Conservation (phyloP, 2,888 invertebrate genomes). For the Nemurella pictetii region DNA sequence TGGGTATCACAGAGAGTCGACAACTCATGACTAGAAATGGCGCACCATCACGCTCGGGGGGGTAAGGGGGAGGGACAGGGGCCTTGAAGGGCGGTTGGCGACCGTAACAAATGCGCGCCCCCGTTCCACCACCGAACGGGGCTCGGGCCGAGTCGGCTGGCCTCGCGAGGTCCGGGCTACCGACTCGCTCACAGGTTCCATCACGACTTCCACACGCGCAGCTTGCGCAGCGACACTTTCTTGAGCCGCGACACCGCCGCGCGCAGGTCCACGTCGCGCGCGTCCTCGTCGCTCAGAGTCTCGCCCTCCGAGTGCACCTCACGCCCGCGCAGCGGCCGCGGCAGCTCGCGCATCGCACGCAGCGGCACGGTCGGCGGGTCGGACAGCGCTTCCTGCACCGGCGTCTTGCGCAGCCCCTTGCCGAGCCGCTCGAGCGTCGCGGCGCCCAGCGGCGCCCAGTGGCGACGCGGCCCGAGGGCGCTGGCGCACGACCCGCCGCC, state of each 20-base stretch:
- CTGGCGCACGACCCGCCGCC: background rate
- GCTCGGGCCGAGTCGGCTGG: background rate
- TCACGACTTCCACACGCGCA: conserved; percentile 79
- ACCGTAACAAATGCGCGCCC: background rate
- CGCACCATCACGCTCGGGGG: background rate
- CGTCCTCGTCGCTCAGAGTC: conserved; percentile 64
- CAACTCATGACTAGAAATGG: conserved; percentile 1
- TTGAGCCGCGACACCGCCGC: conserved; percentile 77
- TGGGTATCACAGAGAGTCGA: background rate
- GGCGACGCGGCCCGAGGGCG: conserved; percentile 51
- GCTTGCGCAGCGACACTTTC: conserved; percentile 75
- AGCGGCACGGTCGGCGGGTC: conserved; percentile 59
- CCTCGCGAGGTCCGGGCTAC: background rate
- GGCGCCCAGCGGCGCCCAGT: conserved; percentile 56
- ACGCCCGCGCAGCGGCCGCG: conserved; percentile 58
- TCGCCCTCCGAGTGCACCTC: conserved; percentile 77
- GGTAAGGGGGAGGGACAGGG: background rate
- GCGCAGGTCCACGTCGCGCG: conserved; percentile 67
- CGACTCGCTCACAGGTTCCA: conserved; percentile 35
- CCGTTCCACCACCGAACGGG: background rate
- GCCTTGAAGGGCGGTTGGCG: background rate
- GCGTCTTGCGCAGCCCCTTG: conserved; percentile 65
- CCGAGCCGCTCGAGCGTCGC: conserved; percentile 65
- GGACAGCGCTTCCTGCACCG: conserved; percentile 63
- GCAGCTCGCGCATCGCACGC: conserved; percentile 56